A percentile compares a stretch with the other conserved stretches of the same genome.
phyloP scores from a whole-genome alignment of 1,140 invertebrate species.

The Mercenaria mercenaria region DNA sequence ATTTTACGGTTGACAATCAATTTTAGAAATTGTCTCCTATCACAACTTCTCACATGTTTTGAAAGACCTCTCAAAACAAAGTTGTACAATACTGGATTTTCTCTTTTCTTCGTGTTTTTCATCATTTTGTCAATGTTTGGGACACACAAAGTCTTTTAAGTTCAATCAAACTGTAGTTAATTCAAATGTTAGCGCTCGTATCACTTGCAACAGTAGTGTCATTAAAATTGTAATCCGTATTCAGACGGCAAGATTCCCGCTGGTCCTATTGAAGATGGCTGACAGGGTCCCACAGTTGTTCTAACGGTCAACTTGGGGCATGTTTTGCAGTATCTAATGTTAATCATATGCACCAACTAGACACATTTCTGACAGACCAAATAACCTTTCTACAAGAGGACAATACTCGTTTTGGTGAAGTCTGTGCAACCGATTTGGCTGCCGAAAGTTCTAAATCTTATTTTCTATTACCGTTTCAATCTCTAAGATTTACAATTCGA shows the following conservation, averaged over 20 bases:
- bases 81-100: background rate
- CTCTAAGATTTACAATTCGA: no score
- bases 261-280: background rate
- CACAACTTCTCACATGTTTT: background rate
- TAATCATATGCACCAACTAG: no score
- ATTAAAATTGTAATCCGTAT: slow-evolving; percentile 11
- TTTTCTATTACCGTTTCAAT: no score
- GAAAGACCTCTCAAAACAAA: background rate
- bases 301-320: background rate
- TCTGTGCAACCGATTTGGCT: no score
- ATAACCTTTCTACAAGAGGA: no score
- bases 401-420: no score
- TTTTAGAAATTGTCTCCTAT: background rate
- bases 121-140: background rate
- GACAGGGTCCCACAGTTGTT: background rate
- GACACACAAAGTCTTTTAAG: slow-evolving; percentile 3
- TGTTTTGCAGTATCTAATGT: no score
- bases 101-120: background rate
- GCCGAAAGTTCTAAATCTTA: no score
- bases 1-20: slow-evolving; percentile 20
- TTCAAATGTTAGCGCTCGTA: background rate
- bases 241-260: background rate
- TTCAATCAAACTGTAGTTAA: background rate
- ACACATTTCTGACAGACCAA: no score
- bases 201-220: background rate